These are phyloP conservation scores for Achlya flavicornis DNA, from an alignment of 2,888 invertebrate species.

Conservation along the genomic window DNA sequence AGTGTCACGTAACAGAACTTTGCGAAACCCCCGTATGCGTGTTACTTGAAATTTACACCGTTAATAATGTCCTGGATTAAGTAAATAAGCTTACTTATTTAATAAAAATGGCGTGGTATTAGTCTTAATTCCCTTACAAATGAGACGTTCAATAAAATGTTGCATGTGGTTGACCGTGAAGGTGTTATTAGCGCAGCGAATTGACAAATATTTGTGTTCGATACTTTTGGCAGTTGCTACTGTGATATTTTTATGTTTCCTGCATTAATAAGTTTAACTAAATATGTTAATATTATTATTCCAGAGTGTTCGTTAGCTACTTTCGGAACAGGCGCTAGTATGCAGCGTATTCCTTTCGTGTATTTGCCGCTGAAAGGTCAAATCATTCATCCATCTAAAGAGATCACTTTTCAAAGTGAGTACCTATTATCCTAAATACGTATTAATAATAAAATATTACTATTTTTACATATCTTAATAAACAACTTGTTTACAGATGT, in stretches of 20 bases:
- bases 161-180: conserved; percentile 19
- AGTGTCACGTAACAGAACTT: background rate
- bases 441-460: background rate
- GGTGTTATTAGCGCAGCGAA: conserved; percentile 26
- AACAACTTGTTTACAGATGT: conserved; percentile 81
- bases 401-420: conserved; percentile 91
- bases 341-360: conserved; percentile 93
- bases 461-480: background rate
- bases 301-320: conserved; percentile 92
- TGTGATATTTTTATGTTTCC: conserved; percentile 19
- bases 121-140: conserved; percentile 57
- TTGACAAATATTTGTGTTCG: conserved; percentile 38
- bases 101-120: conserved; percentile 36
- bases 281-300: conserved; percentile 45
- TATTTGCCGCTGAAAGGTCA: conserved; percentile 93
- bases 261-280: conserved; percentile 14
- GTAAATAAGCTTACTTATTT: conserved; percentile 43
- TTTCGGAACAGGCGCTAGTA: conserved; percentile 87
- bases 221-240: conserved; percentile 21
- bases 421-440: background rate
- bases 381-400: conserved; percentile 94
- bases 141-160: conserved; percentile 34
- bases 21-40: conserved; percentile 19
- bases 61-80: conserved; percentile 38
- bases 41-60: conserved; percentile 29